These are phyloP conservation scores for Dasyornis broadbenti DNA, from an alignment of 2,113 vertebrate species.

Conservation along the genomic window DNA sequence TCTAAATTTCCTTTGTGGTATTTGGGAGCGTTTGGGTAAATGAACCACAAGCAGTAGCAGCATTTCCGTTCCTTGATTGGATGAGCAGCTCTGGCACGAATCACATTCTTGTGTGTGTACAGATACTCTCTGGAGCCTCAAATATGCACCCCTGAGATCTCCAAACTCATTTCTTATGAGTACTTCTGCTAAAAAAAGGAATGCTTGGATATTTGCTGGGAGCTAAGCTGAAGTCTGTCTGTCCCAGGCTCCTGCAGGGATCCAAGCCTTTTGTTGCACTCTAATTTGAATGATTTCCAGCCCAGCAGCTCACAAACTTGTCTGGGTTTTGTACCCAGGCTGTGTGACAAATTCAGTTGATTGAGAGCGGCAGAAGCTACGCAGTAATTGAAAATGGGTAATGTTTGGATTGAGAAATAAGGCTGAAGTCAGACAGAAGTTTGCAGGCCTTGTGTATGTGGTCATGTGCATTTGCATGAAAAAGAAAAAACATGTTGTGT, in stretches of 20 bases:
- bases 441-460: not conserved
- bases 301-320: not conserved
- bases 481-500: not conserved
- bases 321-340: not conserved
- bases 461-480: too few relatives aligned
- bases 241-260: not conserved
- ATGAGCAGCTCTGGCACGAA: constrained; percentile 49
- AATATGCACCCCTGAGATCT: constrained; percentile 26
- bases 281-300: not conserved
- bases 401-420: not conserved
- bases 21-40: constrained; percentile 21
- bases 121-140: constrained; percentile 24
- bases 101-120: constrained; percentile 33
- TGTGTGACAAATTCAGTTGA: not conserved
- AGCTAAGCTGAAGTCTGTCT: not conserved
- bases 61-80: constrained; percentile 58
- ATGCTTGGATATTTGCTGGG: constrained; percentile 7
- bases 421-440: not conserved
- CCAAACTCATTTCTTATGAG: constrained; percentile 10
- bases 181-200: constrained; percentile 44
- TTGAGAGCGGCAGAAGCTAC: not conserved
- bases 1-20: constrained; percentile 29
- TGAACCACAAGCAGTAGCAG: constrained; percentile 45
- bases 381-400: not conserved
- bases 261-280: not conserved